Conservation (phyloP, 2,797 vertebrate genomes). For the Sebastes vulpes region DNA sequence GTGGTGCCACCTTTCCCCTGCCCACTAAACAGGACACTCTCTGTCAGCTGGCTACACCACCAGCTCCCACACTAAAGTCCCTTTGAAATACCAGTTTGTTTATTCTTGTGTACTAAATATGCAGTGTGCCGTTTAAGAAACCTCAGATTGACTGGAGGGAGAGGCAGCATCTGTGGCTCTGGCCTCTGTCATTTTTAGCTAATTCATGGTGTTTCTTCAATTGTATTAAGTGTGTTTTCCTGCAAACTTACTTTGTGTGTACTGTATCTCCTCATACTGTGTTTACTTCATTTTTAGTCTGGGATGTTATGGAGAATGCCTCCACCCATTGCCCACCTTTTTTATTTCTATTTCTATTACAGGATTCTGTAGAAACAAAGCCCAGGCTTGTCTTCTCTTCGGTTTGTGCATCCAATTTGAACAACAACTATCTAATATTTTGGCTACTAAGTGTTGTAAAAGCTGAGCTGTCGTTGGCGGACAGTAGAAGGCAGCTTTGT, state of each 20-base stretch:
- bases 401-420: too few species aligned
- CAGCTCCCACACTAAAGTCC: slow-evolving; percentile 75
- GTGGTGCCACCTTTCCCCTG: slow-evolving; percentile 55
- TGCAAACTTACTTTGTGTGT: background rate
- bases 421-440: too few species aligned
- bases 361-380: too few species aligned
- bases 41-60: slow-evolving; percentile 64
- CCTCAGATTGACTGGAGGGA: slow-evolving; percentile 44
- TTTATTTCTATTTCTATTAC: background rate
- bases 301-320: background rate
- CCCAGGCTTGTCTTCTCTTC: too few species aligned
- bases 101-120: slow-evolving; percentile 70
- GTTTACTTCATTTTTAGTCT: background rate
- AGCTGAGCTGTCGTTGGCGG: too few species aligned
- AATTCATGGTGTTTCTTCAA: slow-evolving; percentile 2
- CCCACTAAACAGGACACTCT: slow-evolving; percentile 79
- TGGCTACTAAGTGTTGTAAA: too few species aligned
- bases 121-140: slow-evolving; percentile 58
- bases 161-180: slow-evolving; percentile 31
- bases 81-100: slow-evolving; percentile 79
- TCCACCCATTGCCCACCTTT: background rate
- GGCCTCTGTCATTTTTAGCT: slow-evolving; percentile 15
- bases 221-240: slow-evolving; percentile 1
- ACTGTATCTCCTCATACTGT: background rate
- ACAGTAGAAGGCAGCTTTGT: too few species aligned